Conservation (phyloP, 2,797 vertebrate species). For the Coilia nasus region DNA sequence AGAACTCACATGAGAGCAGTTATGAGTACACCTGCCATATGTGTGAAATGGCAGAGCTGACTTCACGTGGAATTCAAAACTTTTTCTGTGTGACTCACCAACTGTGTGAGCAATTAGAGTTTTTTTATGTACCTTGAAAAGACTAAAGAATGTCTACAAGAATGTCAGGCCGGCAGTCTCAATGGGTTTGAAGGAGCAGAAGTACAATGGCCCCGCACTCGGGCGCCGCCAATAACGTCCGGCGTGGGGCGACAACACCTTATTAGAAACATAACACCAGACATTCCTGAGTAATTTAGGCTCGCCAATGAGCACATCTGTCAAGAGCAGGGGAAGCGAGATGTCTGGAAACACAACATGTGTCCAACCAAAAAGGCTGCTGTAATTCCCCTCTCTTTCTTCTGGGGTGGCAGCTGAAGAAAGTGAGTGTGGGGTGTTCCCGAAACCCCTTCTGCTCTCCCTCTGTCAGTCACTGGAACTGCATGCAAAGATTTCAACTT, state of each 20-base stretch:
- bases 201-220: background rate
- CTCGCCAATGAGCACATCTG: background rate
- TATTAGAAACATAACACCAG: background rate
- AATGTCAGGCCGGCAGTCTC: background rate
- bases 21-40: background rate
- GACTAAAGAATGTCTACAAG: background rate
- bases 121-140: background rate
- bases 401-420: too few relatives aligned
- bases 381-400: too few relatives aligned
- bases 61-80: background rate
- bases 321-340: background rate
- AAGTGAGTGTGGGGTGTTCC: too few relatives aligned
- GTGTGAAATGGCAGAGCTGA: background rate
- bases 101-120: background rate
- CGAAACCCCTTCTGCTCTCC: too few relatives aligned
- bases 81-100: background rate
- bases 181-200: background rate
- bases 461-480: background rate
- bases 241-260: background rate
- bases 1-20: too few relatives aligned
- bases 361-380: background rate
- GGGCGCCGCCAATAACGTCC: background rate
- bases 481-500: too few relatives aligned
- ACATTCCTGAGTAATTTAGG: background rate
- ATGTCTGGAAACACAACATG: background rate